Conservation (phyloP, 2,113 vertebrate genomes). For the Pelvicachromis taeniatus region DNA sequence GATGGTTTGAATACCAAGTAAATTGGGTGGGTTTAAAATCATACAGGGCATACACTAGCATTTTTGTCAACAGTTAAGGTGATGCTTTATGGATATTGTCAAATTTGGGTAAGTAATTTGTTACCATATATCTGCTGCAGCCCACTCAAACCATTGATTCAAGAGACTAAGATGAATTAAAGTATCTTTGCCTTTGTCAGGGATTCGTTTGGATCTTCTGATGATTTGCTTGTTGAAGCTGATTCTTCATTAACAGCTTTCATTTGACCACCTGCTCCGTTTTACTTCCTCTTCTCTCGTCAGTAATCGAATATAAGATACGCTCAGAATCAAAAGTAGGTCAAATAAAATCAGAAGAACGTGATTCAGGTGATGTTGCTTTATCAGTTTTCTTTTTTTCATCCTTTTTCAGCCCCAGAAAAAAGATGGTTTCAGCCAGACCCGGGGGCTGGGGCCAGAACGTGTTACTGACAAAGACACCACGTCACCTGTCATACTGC, state of each 20-base stretch:
- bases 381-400: background rate
- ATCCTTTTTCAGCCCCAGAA: background rate
- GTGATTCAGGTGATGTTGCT: background rate
- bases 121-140: background rate
- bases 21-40: background rate
- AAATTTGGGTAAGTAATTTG: background rate
- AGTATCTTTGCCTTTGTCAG: background rate
- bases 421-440: background rate
- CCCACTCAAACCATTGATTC: background rate
- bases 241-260: background rate
- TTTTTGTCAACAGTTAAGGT: background rate
- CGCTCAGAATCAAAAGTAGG: background rate
- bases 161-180: background rate
- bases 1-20: background rate
- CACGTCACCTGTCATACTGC: background rate
- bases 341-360: background rate
- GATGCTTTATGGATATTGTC: background rate
- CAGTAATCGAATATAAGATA: background rate
- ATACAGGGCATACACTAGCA: fast-evolving
- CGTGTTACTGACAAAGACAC: background rate
- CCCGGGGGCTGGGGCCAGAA: background rate
- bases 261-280: background rate
- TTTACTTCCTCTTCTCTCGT: background rate
- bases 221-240: background rate
- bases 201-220: background rate